These are phyloP conservation scores for Cantharis rufa DNA, from an alignment of 2,888 invertebrate genomes.

Conservation along the genomic window DNA sequence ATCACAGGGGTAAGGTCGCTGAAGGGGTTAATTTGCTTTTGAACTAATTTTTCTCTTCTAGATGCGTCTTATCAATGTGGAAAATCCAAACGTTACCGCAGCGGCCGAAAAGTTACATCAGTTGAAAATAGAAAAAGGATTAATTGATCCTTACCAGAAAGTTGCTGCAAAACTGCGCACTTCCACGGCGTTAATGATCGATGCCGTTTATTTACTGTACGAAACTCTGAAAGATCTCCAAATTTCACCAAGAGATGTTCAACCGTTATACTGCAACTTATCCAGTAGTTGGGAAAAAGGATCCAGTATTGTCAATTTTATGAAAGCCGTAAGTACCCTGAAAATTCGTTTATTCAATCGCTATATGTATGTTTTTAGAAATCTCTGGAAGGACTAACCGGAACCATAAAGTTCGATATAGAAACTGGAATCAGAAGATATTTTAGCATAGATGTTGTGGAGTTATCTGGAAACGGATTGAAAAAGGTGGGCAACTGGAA, in stretches of 20 bases:
- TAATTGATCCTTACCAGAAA: neutral
- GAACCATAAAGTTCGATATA: slow-evolving; percentile 52
- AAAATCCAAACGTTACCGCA: slow-evolving; percentile 33
- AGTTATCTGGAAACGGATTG: slow-evolving; percentile 52
- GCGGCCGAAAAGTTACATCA: slow-evolving; percentile 9
- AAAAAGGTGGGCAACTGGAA: slow-evolving; percentile 53
- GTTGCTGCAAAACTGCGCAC: slow-evolving; percentile 56
- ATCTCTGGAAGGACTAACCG: slow-evolving; percentile 51
- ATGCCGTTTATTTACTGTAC: slow-evolving; percentile 82
- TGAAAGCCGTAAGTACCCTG: slow-evolving; percentile 70
- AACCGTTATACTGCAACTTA: slow-evolving; percentile 63
- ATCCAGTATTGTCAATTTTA: slow-evolving; percentile 79
- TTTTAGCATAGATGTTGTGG: slow-evolving; percentile 53
- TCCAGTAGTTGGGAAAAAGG: slow-evolving; percentile 77
- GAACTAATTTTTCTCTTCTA: slow-evolving; percentile 25
- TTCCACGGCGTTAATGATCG: slow-evolving; percentile 81
- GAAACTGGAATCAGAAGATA: slow-evolving; percentile 52
- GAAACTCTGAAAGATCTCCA: slow-evolving; percentile 71
- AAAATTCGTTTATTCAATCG: neutral
- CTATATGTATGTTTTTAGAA: slow-evolving; percentile 43
- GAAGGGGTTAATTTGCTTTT: neutral
- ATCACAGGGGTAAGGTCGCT: slow-evolving; percentile 58
- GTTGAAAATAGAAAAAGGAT: neutral
- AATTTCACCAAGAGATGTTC: slow-evolving; percentile 4
- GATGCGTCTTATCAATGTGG: slow-evolving; percentile 67